Evolutionary conservation across 1,140 invertebrate species (phyloP), one percentile per base, ranked within the genome.

Genomic region (Formica selysi): DNA sequence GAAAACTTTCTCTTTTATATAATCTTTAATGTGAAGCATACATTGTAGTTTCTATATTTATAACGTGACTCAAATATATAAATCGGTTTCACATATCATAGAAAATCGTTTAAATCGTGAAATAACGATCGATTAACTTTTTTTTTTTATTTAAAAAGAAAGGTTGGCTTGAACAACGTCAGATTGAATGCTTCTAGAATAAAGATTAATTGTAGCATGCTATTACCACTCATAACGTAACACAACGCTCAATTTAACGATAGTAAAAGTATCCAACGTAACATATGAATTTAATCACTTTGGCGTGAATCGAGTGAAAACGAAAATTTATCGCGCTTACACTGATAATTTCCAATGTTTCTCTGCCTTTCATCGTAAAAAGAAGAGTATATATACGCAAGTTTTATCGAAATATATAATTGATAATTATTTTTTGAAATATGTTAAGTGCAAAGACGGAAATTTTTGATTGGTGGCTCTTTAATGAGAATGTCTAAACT

Each of bases 261-360:
- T 48, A 3, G 26, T 48, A 78, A 78, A 78, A 78, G 61, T 78
- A 36, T 10, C 11, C 26, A 64, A 48, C 7, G 1, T 0, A 10
- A 26, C n/a, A 32, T 57, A 29, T 48, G 10, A 41, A 61, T 57
- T 70, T 36, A n/a, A 11, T 48, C 3, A 10, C 7, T 13, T 29
- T 64, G 13, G 22, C 2, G 44, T 80, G 65, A 65, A 70, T 76
- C 29, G 5, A 26, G 67, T 57, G 67, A 88, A 76, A 89, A 89
- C 16, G 81, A 89, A 88, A 89, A 83, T 86, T 88, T 19, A 22
- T 70, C 26, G 22, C 41, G 8, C 29, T 22, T 54, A 2, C n/a
- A 44, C 16, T 16, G 59, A 76, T 85, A 65, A 65, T 65, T 44
- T 38, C 48, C 41, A 85, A 67, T 1, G 57, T 61, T 74, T 74